Evolutionary conservation across 2,888 invertebrate genomes (phyloP), one percentile per base, ranked within the genome.

Genomic region (Stratiomys singularior): DNA sequence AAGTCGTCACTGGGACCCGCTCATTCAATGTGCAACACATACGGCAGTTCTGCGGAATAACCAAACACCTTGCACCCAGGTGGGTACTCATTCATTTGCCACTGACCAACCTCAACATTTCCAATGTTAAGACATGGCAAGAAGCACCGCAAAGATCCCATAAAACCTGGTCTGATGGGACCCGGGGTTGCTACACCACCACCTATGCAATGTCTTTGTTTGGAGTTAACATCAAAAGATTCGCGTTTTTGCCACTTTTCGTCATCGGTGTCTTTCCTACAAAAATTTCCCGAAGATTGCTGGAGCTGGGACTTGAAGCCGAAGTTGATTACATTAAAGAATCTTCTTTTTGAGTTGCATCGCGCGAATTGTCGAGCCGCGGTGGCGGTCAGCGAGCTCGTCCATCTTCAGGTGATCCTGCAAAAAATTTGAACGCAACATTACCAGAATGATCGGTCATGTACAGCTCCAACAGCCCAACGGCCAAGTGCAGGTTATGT

Each of bases 131-230:
- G 74, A 9, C 37, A 18, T 9, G 7, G 21, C 15, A 13, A 37
- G 13, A 21, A 37, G 23, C 46, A 18, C 46, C n/a, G 30, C 23
- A 25, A 46, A 0, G 13, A 69, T 37, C 58, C 56, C 71, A 71
- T 47, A 11, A 71, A 71, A 71, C 71, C 71, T 44, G 60, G 69
- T 46, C 69, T 25, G 74, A 60, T 74, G 74, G n/a, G 60, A n/a
- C 37, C 60, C 58, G 37, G 60, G 58, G 21, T 72, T 21, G 58
- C 37, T 58, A 30, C 79, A 76, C 66, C 79, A 76, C 77, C 52
- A 18, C 80, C 76, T 76, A 77, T 80, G 79, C 74, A 79, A 78
- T 78, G 79, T 78, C 78, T 80, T 80, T 79, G 78, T 78, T 79
- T 77, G 80, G 76, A 77, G 69, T 64, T 76, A 71, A 63, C 77